phyloP scores from a whole-genome alignment of 2,113 vertebrate species.

The Archocentrus centrarchus region DNA sequence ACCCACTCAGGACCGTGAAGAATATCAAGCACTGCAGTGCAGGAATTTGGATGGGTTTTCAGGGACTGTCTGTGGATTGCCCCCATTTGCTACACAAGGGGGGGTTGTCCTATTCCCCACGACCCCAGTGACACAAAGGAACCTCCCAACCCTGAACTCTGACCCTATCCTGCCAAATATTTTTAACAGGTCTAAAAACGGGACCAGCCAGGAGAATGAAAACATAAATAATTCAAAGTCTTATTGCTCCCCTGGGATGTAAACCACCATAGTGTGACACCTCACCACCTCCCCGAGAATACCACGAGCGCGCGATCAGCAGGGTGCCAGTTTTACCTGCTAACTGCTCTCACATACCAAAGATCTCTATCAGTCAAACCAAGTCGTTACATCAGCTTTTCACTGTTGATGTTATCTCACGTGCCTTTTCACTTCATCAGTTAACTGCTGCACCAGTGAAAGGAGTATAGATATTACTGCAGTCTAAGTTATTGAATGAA shows the following conservation, averaged over 20 bases:
- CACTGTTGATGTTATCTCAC: slow-evolving; percentile 11
- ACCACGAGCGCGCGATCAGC: slow-evolving; percentile 3
- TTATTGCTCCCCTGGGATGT: slow-evolving; percentile 67
- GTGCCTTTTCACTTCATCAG: slow-evolving; percentile 15
- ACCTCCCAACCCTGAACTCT: slow-evolving; percentile 48
- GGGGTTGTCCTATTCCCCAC: slow-evolving; percentile 58
- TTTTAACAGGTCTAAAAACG: slow-evolving; percentile 52
- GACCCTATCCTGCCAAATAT: slow-evolving; percentile 43
- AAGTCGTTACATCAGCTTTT: not conserved
- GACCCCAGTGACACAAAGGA: slow-evolving; percentile 55
- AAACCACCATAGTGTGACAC: slow-evolving; percentile 32
- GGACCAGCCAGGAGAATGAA: slow-evolving; percentile 42
- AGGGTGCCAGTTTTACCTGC: slow-evolving; percentile 29
- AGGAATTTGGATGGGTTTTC: slow-evolving; percentile 61
- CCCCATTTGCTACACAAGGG: slow-evolving; percentile 26
- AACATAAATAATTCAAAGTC: slow-evolving; percentile 62
- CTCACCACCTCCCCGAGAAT: not conserved
- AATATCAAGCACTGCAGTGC: slow-evolving; percentile 32
- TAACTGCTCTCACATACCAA: slow-evolving; percentile 9
- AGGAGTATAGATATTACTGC: not conserved
- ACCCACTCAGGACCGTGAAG: slow-evolving; percentile 46
- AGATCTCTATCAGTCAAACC: slow-evolving; percentile 27
- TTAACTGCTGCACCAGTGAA: not conserved
- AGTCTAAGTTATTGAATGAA: not conserved
- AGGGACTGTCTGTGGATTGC: slow-evolving; percentile 39